Conservation (phyloP, 2,113 vertebrate genomes). For the Eulemur rufifrons region DNA sequence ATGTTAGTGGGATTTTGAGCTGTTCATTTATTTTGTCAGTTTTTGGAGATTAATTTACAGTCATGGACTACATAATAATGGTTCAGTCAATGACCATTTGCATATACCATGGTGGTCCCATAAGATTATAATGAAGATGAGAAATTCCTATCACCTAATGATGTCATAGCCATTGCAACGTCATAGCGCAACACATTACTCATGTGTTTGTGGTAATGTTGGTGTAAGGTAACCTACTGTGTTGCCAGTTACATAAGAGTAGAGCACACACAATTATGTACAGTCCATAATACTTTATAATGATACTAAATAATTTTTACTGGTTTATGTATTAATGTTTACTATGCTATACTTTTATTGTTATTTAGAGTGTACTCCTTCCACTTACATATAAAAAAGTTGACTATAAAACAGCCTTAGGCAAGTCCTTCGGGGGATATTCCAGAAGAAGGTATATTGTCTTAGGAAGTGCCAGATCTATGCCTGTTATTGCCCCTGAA, state of each 20-base stretch:
- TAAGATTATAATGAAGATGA: not conserved
- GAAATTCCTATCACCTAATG: not conserved
- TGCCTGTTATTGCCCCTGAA: not conserved
- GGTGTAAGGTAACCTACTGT: not conserved
- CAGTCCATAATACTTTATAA: not conserved
- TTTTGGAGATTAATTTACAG: not conserved
- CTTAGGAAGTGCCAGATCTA: not conserved
- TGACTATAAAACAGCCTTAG: too few species aligned
- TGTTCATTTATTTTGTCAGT: not conserved
- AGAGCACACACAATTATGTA: not conserved
- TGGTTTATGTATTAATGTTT: not conserved
- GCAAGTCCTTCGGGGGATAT: too few species aligned
- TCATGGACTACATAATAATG: too few species aligned
- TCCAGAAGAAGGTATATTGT: not conserved
- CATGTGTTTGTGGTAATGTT: not conserved
- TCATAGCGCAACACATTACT: not conserved
- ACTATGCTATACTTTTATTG: not conserved
- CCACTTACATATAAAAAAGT: too few species aligned
- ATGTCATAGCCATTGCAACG: not conserved
- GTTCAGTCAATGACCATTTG: not conserved
- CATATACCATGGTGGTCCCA: not conserved
- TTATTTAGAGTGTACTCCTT: not conserved
- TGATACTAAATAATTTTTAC: not conserved
- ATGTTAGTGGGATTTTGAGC: not conserved
- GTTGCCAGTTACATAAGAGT: not conserved